Percentiles rank a stretch among this genome's conserved stretches.
These are phyloP conservation scores for Pyrocoelia pectoralis DNA, from an alignment of 2,888 invertebrate genomes.

Conservation along the genomic window DNA sequence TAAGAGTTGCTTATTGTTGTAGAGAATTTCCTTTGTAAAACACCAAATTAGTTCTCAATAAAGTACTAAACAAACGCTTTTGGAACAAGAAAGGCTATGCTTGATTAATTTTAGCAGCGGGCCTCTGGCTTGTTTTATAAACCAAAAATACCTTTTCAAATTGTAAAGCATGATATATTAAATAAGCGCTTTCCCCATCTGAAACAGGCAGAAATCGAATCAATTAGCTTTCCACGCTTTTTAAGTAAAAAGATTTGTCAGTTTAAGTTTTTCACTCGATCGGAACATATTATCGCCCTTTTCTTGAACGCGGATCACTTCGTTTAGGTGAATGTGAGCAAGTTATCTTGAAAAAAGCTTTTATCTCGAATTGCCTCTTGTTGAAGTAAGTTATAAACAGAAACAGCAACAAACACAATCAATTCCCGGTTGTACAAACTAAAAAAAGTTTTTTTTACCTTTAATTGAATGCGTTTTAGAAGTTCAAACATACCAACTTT, in stretches of 20 bases:
- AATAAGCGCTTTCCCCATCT: no score
- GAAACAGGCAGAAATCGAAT: no score
- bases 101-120: no score
- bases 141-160: no score
- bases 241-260: constrained; percentile 1
- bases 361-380: constrained; percentile 13
- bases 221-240: constrained; percentile 1
- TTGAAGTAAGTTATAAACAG: constrained; percentile 18
- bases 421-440: constrained; percentile 9
- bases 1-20: no score
- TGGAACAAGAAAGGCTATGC: no score
- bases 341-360: constrained; percentile 15
- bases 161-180: no score
- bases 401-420: constrained; percentile 14
- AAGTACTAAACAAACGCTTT: no score
- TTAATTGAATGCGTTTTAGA: constrained; percentile 11
- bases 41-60: not conserved
- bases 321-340: constrained; percentile 10
- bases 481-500: constrained; percentile 1
- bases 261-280: constrained; percentile 7
- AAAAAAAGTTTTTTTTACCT: not conserved
- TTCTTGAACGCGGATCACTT: constrained; percentile 13
- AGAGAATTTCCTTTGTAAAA: not conserved
- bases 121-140: no score
- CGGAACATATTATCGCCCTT: constrained; percentile 6